These are phyloP conservation scores for Scaptomyza pallida DNA, from an alignment of 1,140 invertebrate species.

Conservation along the genomic window DNA sequence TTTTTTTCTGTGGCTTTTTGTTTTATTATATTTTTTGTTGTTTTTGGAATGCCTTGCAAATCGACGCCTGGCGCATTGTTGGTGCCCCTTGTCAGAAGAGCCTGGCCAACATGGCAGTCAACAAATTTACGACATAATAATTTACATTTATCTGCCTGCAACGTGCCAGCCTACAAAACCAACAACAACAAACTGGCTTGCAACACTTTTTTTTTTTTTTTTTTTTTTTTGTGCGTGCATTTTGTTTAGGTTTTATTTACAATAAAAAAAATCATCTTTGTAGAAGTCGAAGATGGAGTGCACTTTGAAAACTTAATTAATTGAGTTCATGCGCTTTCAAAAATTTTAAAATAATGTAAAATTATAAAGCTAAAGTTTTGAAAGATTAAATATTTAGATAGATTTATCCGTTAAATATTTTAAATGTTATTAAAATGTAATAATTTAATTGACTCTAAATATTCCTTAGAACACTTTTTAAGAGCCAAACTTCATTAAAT, in stretches of 20 bases:
- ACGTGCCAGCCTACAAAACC: constrained; percentile 65
- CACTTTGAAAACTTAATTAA: constrained; percentile 8
- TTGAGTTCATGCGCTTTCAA: background rate
- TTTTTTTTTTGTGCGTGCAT: constrained; percentile 43
- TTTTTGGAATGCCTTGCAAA: constrained; percentile 47
- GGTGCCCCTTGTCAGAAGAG: constrained; percentile 56
- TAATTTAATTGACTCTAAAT: no score
- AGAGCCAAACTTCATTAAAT: background rate
- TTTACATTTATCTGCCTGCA: constrained; percentile 83
- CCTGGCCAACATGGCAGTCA: constrained; percentile 81
- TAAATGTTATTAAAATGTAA: no score
- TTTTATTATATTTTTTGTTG: constrained; percentile 31
- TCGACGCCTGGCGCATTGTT: constrained; percentile 49
- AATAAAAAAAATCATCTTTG: constrained; percentile 33
- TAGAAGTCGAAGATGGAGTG: constrained; percentile 38
- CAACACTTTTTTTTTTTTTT: constrained; percentile 20
- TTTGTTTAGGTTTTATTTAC: constrained; percentile 18
- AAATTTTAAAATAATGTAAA: background rate
- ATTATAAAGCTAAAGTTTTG: no score
- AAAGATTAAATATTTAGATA: no score
- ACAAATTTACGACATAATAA: constrained; percentile 84
- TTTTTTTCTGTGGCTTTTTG: constrained; percentile 43
- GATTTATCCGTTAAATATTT: no score
- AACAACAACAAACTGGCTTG: constrained; percentile 57
- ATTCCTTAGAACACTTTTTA: background rate